These are phyloP conservation scores for Eonycteris spelaea DNA, from an alignment of 2,113 vertebrate species.

Conservation along the genomic window DNA sequence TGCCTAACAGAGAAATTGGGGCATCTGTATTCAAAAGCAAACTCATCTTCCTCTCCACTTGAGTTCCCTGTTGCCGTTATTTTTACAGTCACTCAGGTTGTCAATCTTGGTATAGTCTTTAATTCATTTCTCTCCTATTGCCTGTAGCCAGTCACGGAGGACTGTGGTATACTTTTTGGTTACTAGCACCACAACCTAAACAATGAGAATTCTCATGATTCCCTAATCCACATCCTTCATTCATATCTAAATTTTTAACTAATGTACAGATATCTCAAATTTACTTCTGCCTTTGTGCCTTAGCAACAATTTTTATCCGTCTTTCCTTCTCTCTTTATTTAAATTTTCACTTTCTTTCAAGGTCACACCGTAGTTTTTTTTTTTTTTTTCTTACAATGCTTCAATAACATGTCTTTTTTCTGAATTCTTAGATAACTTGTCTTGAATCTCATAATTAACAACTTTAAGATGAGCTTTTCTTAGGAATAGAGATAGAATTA, in stretches of 20 bases:
- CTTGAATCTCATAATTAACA: background rate
- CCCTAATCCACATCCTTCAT: background rate
- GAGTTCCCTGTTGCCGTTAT: background rate
- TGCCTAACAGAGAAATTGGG: background rate
- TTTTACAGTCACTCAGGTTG: background rate
- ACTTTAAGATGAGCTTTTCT: background rate
- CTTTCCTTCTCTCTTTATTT: background rate
- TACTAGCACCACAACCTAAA: background rate
- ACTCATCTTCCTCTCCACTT: background rate
- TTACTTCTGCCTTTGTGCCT: background rate
- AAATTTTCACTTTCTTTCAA: background rate
- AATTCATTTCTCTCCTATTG: background rate
- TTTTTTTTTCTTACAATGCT: background rate
- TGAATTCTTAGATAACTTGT: background rate
- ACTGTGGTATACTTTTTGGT: background rate
- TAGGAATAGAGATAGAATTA: background rate
- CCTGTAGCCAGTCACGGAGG: background rate
- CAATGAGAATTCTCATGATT: background rate
- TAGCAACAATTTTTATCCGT: background rate
- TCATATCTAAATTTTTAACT: background rate
- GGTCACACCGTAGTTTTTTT: background rate
- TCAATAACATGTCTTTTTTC: background rate
- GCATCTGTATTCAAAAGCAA: background rate
- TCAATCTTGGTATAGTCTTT: background rate
- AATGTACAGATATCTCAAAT: background rate